These are phyloP conservation scores for Caenorhabditis inopinata DNA, from an alignment of 1,140 invertebrate species.

Conservation along the genomic window DNA sequence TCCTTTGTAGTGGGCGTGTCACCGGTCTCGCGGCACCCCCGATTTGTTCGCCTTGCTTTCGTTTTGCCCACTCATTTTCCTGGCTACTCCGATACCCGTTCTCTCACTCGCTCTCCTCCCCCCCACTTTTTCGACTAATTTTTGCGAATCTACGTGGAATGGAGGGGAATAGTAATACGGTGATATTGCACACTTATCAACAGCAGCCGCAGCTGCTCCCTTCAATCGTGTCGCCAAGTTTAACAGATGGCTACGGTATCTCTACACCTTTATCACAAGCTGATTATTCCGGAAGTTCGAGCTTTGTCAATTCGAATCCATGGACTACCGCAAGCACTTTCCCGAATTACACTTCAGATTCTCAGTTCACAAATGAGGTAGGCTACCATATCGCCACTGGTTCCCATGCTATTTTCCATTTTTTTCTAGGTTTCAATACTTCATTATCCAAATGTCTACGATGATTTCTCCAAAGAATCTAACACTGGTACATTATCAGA, in stretches of 20 bases:
- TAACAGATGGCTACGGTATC: neutral
- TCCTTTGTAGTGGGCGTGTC: constrained; percentile 8
- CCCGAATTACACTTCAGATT: neutral
- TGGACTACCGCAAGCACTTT: neutral
- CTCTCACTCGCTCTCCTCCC: neutral
- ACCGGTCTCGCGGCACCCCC: constrained; percentile 10
- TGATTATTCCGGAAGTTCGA: neutral
- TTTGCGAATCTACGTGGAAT: too few species aligned
- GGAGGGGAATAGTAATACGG: constrained; percentile 3
- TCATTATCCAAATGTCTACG: neutral
- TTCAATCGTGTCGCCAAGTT: neutral
- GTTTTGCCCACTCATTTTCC: neutral
- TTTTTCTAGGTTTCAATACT: neutral
- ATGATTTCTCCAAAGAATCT: constrained; percentile 10
- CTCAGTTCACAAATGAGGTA: constrained; percentile 9
- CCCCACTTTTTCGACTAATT: neutral
- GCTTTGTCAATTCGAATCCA: neutral
- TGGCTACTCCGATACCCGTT: too few species aligned
- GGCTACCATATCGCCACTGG: too few species aligned
- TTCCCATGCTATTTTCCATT: too few species aligned
- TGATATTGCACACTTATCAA: constrained; percentile 24
- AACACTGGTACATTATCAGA: neutral
- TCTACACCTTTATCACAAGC: neutral
- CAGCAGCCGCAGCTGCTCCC: neutral
- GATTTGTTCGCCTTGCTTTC: constrained; percentile 7